Base-by-base conservation (phyloP, 1,140 invertebrate species). In the Pteromalus puparum region DNA sequence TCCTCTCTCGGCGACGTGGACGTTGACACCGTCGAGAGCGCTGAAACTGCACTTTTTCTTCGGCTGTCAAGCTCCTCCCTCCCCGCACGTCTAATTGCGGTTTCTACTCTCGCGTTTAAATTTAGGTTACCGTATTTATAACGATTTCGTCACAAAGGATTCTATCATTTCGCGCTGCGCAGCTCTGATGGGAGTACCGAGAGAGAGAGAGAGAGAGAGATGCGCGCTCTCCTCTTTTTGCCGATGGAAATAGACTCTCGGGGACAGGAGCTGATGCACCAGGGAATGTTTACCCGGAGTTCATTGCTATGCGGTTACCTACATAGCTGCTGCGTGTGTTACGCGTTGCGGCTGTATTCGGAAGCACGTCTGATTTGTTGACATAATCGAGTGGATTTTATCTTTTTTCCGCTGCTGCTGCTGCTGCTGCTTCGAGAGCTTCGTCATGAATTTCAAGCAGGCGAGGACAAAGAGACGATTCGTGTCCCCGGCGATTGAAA, bases 81-180 rank as follows among this genome's bases (percentile, higher is more conserved):
- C 15, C 3, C 42, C 65, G 2, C 38, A 5, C 38, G 65, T 80
- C 34, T 72, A 72, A 80, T 80, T 80, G 15, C 67, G 38, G 67
- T 26, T 53, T 21, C 65, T 18, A 28, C 26, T 26, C 65, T 68
- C n/a, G 65, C 13, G 34, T 77, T 77, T 77, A 83, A 70, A 83
- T 83, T 83, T 83, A 77, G 74, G 38, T 77, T 83, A 72, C 65
- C 12, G 34, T 82, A 76, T 76, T 82, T 82, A 76, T 76, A 82
- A 82, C 53, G 73, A 82, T 82, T 82, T 82, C 73, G 65, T 77
- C 74, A 83, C 74, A 83, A 68, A 70, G 24, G 81, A 82, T 68
- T 67, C 34, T 75, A 82, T 82, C 73, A 38, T 76, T 67, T 76
- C 34, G 30, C 81, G 53, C 73, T 21, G 28, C n/a, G 78, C 28